Evolutionary conservation across 1,140 invertebrate species (phyloP), one percentile per base, ranked within the genome.

Genomic region (Brachionus asplanchnoidis): DNA sequence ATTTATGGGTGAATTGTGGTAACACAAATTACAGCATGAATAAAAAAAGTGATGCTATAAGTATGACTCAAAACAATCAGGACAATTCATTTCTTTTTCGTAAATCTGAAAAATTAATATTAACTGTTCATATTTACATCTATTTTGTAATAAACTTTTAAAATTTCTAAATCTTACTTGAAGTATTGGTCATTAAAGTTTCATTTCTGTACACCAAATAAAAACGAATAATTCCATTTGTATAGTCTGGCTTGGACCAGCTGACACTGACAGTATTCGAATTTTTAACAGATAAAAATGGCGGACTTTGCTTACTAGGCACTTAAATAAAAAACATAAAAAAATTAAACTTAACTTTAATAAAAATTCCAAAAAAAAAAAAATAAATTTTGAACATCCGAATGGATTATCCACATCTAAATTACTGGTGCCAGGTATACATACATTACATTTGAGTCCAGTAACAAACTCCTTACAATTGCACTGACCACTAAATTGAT

Each of bases 401-500:
- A 46, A 82, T 1, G 79, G 79, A 65, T 82, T 82, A 14, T 82
- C 42, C 8, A 82, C 11, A 36, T 82, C 65, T 26, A 82, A 82
- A 1, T 93, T 91, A 0, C 91, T 88, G 2, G 93, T 92, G 23
- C 97, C 97, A 28, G 94, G 92, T 17, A 93, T 92, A 88, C 97
- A 98, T 11, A 92, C 91, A 85, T 97, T 94, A 88, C 97, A 99
- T 42, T 92, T 93, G 53, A 93, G 91, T 6, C 96, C 96, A 0
- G 93, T 85, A 0, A 88, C 88, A 23, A 89, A 88, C 1, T 87
- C 87, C 78, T 87, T 87, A 75, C 82, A 84, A 70, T 68, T 56
- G 50, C 82, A 84, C 23, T 73, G 82, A 28, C 82, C 82, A 40
- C 23, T 70, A n/a, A 44, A 28, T 56, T 70, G 65, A 56, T 84